phyloP scores from a whole-genome alignment of 2,797 vertebrate species.

The Hemitrygon akajei region DNA sequence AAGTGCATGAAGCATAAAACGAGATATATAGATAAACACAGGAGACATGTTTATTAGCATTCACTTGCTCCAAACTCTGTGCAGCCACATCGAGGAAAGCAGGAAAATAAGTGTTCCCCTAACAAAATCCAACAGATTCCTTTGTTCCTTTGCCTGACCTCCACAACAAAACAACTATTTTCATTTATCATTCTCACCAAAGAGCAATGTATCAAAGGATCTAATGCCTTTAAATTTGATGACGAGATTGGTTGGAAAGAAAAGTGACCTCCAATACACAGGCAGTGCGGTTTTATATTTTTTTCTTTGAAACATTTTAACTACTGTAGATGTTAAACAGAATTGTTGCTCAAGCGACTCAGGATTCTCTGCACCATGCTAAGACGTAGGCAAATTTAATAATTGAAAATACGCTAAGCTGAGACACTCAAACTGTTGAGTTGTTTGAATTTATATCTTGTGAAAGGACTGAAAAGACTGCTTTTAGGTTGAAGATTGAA shows the following conservation, averaged over 20 bases:
- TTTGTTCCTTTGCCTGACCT: neutral
- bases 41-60: neutral
- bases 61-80: neutral
- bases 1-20: neutral
- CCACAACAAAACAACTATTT: neutral
- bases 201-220: neutral
- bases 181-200: neutral
- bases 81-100: neutral
- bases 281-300: neutral
- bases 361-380: neutral
- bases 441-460: neutral
- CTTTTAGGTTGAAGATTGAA: neutral
- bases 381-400: neutral
- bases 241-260: neutral
- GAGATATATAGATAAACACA: neutral
- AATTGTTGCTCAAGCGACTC: no score
- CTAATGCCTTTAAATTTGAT: neutral
- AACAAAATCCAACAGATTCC: neutral
- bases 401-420: neutral
- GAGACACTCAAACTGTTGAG: neutral
- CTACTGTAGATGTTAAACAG: neutral
- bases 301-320: neutral
- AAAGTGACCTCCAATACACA: neutral
- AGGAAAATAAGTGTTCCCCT: neutral
- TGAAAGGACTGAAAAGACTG: neutral